Base-by-base conservation (phyloP, 2,797 vertebrate species). In the Alauda arvensis region DNA sequence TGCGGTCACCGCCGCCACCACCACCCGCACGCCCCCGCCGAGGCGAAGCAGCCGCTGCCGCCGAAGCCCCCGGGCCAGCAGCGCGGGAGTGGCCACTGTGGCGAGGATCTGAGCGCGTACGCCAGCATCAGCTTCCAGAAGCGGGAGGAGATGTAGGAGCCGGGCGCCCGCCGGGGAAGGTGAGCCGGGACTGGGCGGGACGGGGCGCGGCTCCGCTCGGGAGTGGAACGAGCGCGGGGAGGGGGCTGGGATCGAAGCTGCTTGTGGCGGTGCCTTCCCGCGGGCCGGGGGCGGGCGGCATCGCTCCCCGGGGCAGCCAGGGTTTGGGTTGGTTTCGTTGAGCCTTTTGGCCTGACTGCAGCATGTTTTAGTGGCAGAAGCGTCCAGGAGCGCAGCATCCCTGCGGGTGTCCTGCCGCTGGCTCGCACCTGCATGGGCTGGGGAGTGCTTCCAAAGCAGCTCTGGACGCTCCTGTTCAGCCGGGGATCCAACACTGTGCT, bases 121-220 rank as follows among this genome's bases (percentile, higher is more conserved):
- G 98, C 98, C 93, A 98, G 98, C 97, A 98, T 98, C 97, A 98
- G 95, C 95, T 98, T 98, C 96, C 97, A 97, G 94, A 97, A 98
- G 94, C 95, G 92, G 89, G 97, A 98, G 78, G 97, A 98, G 81
- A 80, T 88, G 92, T 96, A 97, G 95, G 94, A 97, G 93, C 89
- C 57, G 67, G 48, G 74, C 72, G 31, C 74, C 92, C 42, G 77
- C 67, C 53, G 70, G 86, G 97, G 96, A 97, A 98, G 98, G 98
- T 98, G 96, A 97, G 97, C 46, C 12, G 39, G 51, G 60, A 8
- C 17, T 26, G 46, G 55, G 40, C 52, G 51, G 52, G 66, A 8
- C 25, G 48, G 62, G 61, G 61, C 24, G 43, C 33, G 39, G 49
- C 42, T 49, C 42, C 4, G 18, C 39, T 39, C 20, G 2, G 34